Conservation (phyloP, 2,797 vertebrate species). For the Cynopterus sphinx region DNA sequence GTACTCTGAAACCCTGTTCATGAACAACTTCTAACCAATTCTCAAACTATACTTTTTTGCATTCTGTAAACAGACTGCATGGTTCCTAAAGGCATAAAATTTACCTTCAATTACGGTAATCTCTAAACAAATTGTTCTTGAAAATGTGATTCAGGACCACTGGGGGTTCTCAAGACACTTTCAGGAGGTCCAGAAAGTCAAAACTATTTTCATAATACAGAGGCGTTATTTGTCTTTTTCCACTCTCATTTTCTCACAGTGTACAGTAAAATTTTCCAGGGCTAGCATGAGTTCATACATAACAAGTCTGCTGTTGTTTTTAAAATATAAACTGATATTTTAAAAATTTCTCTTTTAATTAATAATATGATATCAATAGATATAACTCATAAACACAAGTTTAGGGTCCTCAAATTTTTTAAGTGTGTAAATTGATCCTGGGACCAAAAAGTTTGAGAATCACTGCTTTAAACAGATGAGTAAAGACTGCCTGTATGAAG, state of each 20-base stretch:
- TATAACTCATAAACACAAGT: conserved; percentile 29
- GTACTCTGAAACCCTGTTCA: neutral
- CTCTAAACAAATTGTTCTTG: neutral
- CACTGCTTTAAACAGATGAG: neutral
- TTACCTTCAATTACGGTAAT: conserved; percentile 12
- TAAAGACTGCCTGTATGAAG: neutral
- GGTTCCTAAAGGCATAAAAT: neutral
- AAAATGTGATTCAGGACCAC: neutral
- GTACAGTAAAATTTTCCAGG: neutral
- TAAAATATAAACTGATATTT: conserved; percentile 13
- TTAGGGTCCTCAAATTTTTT: conserved; percentile 6
- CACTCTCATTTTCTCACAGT: neutral
- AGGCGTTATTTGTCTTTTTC: conserved; percentile 34
- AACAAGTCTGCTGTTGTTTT: neutral
- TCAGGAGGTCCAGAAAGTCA: neutral
- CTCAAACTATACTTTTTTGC: neutral
- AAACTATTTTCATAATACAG: conserved; percentile 12
- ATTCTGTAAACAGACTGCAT: neutral
- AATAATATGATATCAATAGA: neutral
- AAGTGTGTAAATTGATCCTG: neutral
- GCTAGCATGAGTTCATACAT: neutral
- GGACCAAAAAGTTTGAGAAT: conserved; percentile 6
- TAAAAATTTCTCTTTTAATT: conserved; percentile 9
- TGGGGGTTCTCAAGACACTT: neutral
- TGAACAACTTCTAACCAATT: conserved; percentile 13